Evolutionary conservation across 2,113 vertebrate genomes (phyloP).

Genomic region (Sterna hirundo): DNA sequence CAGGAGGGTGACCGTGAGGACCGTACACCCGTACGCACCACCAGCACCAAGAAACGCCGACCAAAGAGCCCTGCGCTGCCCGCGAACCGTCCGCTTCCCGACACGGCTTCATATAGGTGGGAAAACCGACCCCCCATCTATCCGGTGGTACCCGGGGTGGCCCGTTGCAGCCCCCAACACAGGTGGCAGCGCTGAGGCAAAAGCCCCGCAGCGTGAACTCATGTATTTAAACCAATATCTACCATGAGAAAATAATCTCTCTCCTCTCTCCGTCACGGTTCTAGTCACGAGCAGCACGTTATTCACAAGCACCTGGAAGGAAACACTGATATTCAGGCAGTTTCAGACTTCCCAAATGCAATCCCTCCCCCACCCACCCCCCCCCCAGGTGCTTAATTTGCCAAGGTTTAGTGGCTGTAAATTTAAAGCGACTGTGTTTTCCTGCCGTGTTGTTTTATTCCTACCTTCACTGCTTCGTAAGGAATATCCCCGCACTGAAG

Average conservation of each 20-base stretch:
- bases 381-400: background rate
- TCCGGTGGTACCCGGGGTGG: background rate
- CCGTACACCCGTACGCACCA: rapidly evolving
- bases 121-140: rapidly evolving
- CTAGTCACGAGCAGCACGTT: background rate
- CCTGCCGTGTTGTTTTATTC: background rate
- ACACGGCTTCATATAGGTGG: background rate
- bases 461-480: rapidly evolving
- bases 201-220: rapidly evolving
- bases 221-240: rapidly evolving
- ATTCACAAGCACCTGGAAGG: background rate
- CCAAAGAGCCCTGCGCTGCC: background rate
- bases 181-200: background rate
- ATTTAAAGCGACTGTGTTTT: background rate
- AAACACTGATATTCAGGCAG: background rate
- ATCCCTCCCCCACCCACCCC: background rate
- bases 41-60: rapidly evolving
- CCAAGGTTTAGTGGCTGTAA: background rate
- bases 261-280: background rate
- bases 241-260: background rate
- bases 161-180: rapidly evolving
- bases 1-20: rapidly evolving
- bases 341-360: background rate
- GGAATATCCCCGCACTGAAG: background rate
- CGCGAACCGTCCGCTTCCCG: background rate